Evolutionary conservation across 2,797 vertebrate species (phyloP).

Genomic region (Ctenosaura bakeri): DNA sequence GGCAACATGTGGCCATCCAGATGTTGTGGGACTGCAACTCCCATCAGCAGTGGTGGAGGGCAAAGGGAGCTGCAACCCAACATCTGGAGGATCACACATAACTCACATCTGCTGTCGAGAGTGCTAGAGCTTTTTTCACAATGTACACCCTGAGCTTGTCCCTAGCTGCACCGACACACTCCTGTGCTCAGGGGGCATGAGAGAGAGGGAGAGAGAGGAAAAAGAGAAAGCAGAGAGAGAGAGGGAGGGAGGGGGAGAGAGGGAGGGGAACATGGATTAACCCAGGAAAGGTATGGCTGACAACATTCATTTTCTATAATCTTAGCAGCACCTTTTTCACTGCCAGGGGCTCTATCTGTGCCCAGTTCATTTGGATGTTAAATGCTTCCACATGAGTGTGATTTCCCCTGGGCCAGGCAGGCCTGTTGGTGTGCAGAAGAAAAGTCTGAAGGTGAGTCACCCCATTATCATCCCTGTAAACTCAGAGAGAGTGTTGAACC

Average conservation of each 20-base stretch:
- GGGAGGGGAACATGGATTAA: background rate
- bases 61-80: too few relatives aligned
- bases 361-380: background rate
- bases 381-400: background rate
- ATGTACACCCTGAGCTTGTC: background rate
- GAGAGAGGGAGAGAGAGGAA: too few relatives aligned
- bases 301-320: background rate
- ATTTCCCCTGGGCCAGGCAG: rapidly evolving
- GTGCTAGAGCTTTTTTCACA: background rate
- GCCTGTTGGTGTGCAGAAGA: background rate
- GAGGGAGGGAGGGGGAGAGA: background rate
- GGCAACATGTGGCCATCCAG: too few relatives aligned
- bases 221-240: background rate
- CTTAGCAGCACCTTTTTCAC: background rate
- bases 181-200: background rate
- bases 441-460: background rate
- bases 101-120: background rate
- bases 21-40: too few relatives aligned
- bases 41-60: too few relatives aligned
- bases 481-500: background rate
- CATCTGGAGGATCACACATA: too few relatives aligned
- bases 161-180: background rate
- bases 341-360: background rate
- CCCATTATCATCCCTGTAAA: background rate
- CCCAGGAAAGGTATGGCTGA: background rate